Base-by-base conservation (phyloP, 1,140 invertebrate species). In the Orius insidiosus region DNA sequence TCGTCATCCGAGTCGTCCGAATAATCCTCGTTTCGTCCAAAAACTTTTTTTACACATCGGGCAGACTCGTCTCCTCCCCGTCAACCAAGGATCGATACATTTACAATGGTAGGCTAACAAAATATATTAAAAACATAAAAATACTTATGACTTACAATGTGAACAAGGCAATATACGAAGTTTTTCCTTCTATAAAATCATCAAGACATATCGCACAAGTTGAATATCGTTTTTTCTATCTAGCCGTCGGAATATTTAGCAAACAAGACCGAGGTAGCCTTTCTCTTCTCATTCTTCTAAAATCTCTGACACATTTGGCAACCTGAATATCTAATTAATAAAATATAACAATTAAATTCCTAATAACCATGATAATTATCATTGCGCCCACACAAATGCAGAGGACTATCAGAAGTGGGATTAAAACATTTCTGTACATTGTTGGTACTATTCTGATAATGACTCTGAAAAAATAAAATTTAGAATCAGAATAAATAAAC, bases 71-170 rank as follows among this genome's bases (percentile, higher is more conserved):
- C 88, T 76, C 60, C 87, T 95, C 62, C 93, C 83, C 1, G 93
- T 95, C 48, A 98, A 67, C 95, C 95, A 99, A 4, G 92, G 93
- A 69, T 98, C 95, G 59, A 98, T 95, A 64, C 95, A 99, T 61
- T 92, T 92, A 47, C 73, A 71, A 65, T 99, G 95, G 68, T 97
- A 99, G 9, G 85, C 94, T 98, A 61, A n/a, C n/a, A 46, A 67
- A 43, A 43, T n/a, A 43, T 4, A 36, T 24, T 24, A 7, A n/a
- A n/a, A n/a, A n/a, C n/a, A n/a, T n/a, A n/a, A n/a, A n/a, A n/a
- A n/a, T n/a, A n/a, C n/a, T 41, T 3, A 14, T 14, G 35, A 59
- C 63, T 67, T 70, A 97, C 92, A 88, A 71, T 98, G 96, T 34
- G 79, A 78, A 64, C 96, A 98, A 2, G 94, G 94, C 52, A 99